Evolutionary conservation across 2,113 vertebrate species (phyloP).

Genomic region (Stigmatopora argus): DNA sequence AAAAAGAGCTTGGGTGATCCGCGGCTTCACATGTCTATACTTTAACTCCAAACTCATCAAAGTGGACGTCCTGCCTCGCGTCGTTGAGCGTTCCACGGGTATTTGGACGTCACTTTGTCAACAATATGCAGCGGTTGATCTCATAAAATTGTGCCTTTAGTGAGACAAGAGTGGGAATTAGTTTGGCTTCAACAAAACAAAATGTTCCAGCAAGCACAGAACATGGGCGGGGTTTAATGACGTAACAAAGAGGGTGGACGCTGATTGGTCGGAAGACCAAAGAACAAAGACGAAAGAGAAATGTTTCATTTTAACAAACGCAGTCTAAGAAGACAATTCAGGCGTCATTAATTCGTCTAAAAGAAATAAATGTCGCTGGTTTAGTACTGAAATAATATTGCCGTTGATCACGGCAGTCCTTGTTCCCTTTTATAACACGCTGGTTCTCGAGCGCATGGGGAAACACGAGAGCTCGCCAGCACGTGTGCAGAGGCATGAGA

Average conservation of each 20-base stretch:
- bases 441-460: conserved; percentile 19
- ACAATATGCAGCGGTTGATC: background rate
- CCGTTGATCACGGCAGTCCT: background rate
- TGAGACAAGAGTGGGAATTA: conserved; percentile 18
- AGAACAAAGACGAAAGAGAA: background rate
- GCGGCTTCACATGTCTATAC: conserved; percentile 64
- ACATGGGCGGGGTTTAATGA: conserved; percentile 42
- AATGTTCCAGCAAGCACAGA: conserved; percentile 47
- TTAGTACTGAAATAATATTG: background rate
- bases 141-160: background rate
- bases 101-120: conserved; percentile 6
- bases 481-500: conserved; percentile 33
- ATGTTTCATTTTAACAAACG: conserved; percentile 15
- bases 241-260: background rate
- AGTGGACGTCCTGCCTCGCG: conserved; percentile 17
- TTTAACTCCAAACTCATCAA: conserved; percentile 26
- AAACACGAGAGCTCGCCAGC: conserved; percentile 26
- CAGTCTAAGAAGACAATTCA: accelerated
- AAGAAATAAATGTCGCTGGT: too few relatives aligned
- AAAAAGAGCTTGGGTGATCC: conserved; percentile 45
- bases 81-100: background rate
- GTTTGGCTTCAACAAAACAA: conserved; percentile 52
- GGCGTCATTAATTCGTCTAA: background rate
- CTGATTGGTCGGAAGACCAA: conserved; percentile 30
- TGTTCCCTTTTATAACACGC: background rate